Percentiles rank a stretch among this genome's conserved stretches.
Conservation (phyloP, 30 jellyfish, hydroid and myxozoan genomes). For the Hydractinia echinata region DNA sequence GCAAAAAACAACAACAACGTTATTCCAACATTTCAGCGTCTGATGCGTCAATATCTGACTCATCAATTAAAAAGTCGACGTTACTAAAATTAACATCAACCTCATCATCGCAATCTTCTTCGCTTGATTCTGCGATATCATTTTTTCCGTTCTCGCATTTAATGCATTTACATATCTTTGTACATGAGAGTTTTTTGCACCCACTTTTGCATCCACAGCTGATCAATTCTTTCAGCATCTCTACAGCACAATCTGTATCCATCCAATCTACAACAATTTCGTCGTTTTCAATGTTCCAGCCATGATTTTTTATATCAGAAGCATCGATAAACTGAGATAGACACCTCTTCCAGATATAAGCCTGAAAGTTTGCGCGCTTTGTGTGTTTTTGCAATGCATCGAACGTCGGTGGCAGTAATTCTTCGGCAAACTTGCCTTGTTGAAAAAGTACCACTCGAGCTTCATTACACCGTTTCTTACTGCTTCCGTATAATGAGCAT, state of each 20-base stretch:
- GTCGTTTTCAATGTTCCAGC: conserved; percentile 45
- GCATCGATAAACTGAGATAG: conserved; percentile 31
- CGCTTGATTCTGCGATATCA: neutral
- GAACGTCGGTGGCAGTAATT: too few relatives aligned
- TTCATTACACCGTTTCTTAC: neutral
- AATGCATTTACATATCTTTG: conserved; percentile 43
- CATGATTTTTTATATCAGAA: conserved; percentile 31
- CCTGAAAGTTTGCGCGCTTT: conserved; percentile 41
- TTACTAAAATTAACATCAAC: neutral
- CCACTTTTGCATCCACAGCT: conserved; percentile 40
- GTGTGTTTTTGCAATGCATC: neutral
- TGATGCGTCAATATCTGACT: neutral
- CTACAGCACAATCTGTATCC: conserved; percentile 8
- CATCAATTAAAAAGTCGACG: conserved; percentile 14
- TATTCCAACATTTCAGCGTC: neutral
- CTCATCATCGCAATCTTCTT: neutral
- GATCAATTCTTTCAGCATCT: neutral
- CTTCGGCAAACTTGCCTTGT: neutral
- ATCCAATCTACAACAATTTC: conserved; percentile 48
- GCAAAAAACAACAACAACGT: neutral
- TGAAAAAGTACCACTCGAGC: conserved; percentile 1
- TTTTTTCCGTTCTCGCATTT: conserved; percentile 29
- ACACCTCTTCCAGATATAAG: conserved; percentile 45
- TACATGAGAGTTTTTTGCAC: conserved; percentile 42
- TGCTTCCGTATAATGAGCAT: conserved; percentile 4